Base-by-base conservation (phyloP, 1,140 invertebrate genomes). In the Drosophila takahashii region DNA sequence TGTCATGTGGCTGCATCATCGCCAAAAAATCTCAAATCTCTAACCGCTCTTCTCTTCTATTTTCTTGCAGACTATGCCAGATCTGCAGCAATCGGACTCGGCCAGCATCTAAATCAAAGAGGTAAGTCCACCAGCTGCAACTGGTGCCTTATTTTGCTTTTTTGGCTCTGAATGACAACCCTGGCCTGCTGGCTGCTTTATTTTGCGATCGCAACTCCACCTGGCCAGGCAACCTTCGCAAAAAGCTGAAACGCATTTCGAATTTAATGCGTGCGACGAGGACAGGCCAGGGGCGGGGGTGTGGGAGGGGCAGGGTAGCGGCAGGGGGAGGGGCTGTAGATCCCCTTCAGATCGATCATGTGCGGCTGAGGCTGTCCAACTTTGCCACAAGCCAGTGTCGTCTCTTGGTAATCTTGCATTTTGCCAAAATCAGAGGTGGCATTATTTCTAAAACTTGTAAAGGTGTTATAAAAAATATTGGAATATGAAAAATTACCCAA, bases 211-310 rank as follows among this genome's bases (percentile, higher is more conserved):
- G 72, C 71, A 69, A 60, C 79, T 67, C 81, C 69, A 76, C 54
- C 72, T 76, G 53, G 81, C 56, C 72, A 37, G 74, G 60, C 81
- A 87, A 87, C 83, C 83, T 87, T 87, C 83, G 65, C 58, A 77
- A 86, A 84, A 74, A 67, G 41, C 44, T 67, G 61, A 77, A 89
- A 87, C 84, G 84, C 84, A 87, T 87, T 87, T 87, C 74, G 72
- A 89, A 87, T 86, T 86, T 76, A 86, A 84, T 84, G 79, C 76
- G 79, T 79, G 58, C 66, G 70, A 50, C 66, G 69, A 61, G 79
- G 27, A 81, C 60, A 47, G 22, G 22, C 27, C 29, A 57, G 42
- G 34, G 59, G 72, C 13, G 53, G 50, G 34, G 26, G 36, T 27
- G 50, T 29, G 1, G 0, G 11, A 11, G 22, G 11, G 7, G 41